Evolutionary conservation across 2,113 vertebrate species (phyloP).

Genomic region (rabbit (Oryctolagus cuniculus)): DNA sequence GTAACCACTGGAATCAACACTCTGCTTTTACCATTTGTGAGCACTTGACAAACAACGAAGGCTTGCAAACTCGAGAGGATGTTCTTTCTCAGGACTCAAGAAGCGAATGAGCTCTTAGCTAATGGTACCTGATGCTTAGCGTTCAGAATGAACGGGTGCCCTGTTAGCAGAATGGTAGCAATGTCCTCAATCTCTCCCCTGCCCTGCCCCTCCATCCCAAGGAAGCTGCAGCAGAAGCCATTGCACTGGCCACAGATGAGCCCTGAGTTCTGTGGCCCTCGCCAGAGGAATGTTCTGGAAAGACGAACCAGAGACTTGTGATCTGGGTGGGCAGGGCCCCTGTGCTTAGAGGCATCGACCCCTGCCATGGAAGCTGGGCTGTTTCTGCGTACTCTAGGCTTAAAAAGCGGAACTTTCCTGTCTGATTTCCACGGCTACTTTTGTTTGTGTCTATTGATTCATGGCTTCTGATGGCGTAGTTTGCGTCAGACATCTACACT

Average conservation of each 20-base stretch:
- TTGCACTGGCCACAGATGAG: no score
- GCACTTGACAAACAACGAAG: rapidly evolving
- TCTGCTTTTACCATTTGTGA: neutral
- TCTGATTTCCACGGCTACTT: neutral
- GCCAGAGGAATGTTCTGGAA: neutral
- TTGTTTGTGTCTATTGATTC: neutral
- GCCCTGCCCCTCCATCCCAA: rapidly evolving
- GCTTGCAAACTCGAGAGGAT: neutral
- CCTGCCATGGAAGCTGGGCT: neutral
- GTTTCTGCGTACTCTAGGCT: neutral
- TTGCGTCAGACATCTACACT: neutral
- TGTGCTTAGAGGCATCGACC: neutral
- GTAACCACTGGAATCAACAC: rapidly evolving
- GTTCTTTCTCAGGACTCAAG: neutral
- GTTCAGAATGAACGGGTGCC: neutral
- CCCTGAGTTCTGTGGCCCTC: neutral
- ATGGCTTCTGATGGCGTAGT: neutral
- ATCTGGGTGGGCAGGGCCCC: no score
- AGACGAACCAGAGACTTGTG: neutral
- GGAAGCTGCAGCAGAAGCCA: neutral
- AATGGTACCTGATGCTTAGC: neutral
- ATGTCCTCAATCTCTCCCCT: neutral
- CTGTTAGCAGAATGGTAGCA: neutral
- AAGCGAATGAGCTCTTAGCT: neutral
- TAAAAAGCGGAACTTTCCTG: neutral